phyloP scores from a whole-genome alignment of 23 tunicate genomes.

The Corella eumyota region DNA sequence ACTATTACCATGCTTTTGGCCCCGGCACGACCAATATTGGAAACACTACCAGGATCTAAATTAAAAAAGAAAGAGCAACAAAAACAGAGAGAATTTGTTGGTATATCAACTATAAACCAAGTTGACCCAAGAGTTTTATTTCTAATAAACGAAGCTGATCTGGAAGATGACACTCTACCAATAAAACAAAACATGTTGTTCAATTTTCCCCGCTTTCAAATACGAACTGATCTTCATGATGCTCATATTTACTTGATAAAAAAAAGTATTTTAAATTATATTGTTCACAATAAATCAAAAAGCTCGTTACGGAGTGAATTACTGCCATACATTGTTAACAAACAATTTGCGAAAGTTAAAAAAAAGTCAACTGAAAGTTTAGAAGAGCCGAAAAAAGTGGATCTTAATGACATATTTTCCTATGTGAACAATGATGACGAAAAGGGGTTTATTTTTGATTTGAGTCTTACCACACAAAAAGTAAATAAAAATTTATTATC shows the following conservation, averaged over 20 bases:
- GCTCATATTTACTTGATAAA: conserved; percentile 61
- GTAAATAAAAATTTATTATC: conserved; percentile 7
- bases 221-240: conserved; percentile 53
- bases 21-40: conserved; percentile 23
- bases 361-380: background rate
- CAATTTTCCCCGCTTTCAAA: conserved; percentile 42
- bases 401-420: conserved; percentile 2
- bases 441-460: conserved; percentile 14
- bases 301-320: conserved; percentile 70
- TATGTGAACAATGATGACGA: conserved; percentile 15
- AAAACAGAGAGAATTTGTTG: conserved; percentile 62
- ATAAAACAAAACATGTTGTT: conserved; percentile 18
- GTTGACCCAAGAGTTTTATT: conserved; percentile 26
- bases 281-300: conserved; percentile 19
- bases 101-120: conserved; percentile 13
- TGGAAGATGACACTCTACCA: conserved; percentile 56
- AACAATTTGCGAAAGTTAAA: conserved; percentile 38
- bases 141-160: conserved; percentile 72
- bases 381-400: background rate
- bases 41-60: conserved; percentile 54
- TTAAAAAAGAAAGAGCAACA: conserved; percentile 44
- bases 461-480: conserved; percentile 26
- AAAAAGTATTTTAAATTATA: conserved; percentile 55
- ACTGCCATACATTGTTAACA: conserved; percentile 57
- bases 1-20: conserved; percentile 62